Conservation (phyloP, 2,113 vertebrate species). For the Capreolus pygargus region DNA sequence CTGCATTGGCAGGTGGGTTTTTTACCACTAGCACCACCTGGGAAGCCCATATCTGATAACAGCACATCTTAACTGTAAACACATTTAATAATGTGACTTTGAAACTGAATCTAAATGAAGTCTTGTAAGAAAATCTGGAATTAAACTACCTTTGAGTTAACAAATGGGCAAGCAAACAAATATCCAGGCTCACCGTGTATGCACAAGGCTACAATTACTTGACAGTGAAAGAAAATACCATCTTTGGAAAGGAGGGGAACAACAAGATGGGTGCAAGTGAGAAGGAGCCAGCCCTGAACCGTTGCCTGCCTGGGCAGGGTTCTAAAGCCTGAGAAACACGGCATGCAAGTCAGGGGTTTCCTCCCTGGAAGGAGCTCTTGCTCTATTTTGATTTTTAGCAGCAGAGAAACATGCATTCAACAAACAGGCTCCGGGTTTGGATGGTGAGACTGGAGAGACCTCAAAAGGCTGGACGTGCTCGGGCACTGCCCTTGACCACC, state of each 20-base stretch:
- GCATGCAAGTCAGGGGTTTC: not conserved
- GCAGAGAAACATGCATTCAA: not conserved
- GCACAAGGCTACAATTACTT: not conserved
- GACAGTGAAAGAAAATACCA: not conserved
- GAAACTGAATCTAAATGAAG: slow-evolving; percentile 8
- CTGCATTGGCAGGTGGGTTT: not conserved
- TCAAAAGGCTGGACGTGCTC: not conserved
- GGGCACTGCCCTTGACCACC: not conserved
- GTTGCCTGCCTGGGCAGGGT: not conserved
- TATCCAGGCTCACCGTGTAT: not conserved
- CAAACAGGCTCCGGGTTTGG: not conserved
- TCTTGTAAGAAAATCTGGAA: slow-evolving; percentile 10
- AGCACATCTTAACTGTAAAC: not conserved
- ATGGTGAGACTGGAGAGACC: not conserved
- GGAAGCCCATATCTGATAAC: not conserved
- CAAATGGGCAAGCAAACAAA: not conserved
- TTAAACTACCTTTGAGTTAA: not conserved
- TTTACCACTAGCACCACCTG: not conserved
- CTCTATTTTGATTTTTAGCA: not conserved
- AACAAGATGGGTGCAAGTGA: accelerated
- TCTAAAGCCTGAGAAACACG: not conserved
- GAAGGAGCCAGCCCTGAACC: not conserved
- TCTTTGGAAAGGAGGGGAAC: not conserved
- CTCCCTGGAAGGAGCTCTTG: not conserved
- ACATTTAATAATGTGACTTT: not conserved